Conservation (phyloP, 2,888 invertebrate genomes). For the Pseudoips prasinana region DNA sequence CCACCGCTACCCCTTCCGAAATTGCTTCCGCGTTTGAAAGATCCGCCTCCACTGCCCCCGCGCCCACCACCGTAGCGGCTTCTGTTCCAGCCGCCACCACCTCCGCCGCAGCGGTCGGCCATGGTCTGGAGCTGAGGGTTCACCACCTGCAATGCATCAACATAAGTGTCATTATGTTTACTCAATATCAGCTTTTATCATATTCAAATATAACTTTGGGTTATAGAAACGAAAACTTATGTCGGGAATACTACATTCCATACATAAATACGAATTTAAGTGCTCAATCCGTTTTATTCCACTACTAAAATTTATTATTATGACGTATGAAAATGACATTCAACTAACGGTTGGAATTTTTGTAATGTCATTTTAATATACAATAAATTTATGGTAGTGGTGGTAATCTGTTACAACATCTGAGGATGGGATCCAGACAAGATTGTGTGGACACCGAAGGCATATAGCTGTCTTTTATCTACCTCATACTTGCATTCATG, state of each 20-base stretch:
- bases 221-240: too few species aligned
- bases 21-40: slow-evolving; percentile 72
- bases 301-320: too few species aligned
- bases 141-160: slow-evolving; percentile 86
- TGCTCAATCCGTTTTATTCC: too few species aligned
- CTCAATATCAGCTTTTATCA: too few species aligned
- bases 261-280: too few species aligned
- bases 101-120: slow-evolving; percentile 85
- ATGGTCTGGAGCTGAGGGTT: slow-evolving; percentile 93
- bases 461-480: slow-evolving; percentile 85
- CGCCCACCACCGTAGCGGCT: slow-evolving; percentile 73
- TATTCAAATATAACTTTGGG: too few species aligned
- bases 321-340: too few species aligned
- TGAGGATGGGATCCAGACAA: slow-evolving; percentile 90
- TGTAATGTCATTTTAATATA: too few species aligned
- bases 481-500: slow-evolving; percentile 90
- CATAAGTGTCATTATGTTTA: too few species aligned
- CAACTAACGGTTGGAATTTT: too few species aligned
- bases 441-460: slow-evolving; percentile 89
- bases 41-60: slow-evolving; percentile 75
- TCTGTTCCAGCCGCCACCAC: slow-evolving; percentile 82
- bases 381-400: too few species aligned
- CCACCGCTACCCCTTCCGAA: slow-evolving; percentile 67
- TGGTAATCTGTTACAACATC: slow-evolving; percentile 84
- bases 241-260: too few species aligned